These are phyloP conservation scores for Polietes domitor DNA, from an alignment of 2,888 invertebrate species.

Conservation along the genomic window DNA sequence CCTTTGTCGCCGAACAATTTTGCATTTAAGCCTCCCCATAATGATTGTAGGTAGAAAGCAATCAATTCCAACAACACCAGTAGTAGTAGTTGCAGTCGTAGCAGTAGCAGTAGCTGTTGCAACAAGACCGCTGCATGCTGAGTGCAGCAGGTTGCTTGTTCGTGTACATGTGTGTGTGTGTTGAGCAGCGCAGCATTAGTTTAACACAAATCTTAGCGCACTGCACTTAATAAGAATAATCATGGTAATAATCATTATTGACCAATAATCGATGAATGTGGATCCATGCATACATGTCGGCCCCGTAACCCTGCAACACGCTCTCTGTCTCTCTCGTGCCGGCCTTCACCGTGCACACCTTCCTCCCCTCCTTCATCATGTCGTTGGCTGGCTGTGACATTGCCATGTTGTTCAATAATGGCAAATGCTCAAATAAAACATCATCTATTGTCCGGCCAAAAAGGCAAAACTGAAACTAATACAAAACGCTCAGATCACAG, in stretches of 20 bases:
- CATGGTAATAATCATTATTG: conserved; percentile 74
- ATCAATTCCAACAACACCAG: conserved; percentile 51
- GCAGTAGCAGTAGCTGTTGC: not conserved
- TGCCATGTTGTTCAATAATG: conserved; percentile 59
- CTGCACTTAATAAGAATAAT: conserved; percentile 71
- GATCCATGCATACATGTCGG: conserved; percentile 55
- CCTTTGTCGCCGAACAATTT: conserved; percentile 65
- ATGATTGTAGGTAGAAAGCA: conserved; percentile 31
- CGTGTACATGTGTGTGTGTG: not conserved
- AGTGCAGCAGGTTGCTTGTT: not conserved
- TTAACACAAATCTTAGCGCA: conserved; percentile 58
- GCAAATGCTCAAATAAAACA: conserved; percentile 59
- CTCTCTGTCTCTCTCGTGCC: no score
- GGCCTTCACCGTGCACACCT: no score
- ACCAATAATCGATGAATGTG: conserved; percentile 74
- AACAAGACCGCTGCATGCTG: not conserved
- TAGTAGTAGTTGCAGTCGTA: conserved; percentile 7
- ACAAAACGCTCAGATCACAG: not conserved
- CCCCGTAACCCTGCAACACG: not conserved
- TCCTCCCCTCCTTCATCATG: not conserved
- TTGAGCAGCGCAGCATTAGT: not conserved
- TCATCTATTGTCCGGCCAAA: conserved; percentile 53
- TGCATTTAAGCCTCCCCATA: conserved; percentile 19
- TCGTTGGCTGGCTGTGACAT: conserved; percentile 20
- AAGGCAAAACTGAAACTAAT: conserved; percentile 23